Evolutionary conservation across 2,888 invertebrate species (phyloP).

Genomic region (Eupeodes latifasciatus): DNA sequence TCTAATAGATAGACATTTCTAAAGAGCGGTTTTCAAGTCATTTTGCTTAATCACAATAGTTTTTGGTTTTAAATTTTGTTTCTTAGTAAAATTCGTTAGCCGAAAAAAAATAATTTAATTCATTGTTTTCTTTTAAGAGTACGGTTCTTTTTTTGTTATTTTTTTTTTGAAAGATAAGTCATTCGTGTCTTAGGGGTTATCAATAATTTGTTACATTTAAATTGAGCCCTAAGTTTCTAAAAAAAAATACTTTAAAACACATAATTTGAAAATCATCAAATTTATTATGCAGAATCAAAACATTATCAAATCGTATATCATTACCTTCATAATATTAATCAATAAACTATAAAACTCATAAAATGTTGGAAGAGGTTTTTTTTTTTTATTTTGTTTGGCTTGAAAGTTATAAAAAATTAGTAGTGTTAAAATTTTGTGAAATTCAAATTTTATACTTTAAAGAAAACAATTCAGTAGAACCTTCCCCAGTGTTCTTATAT

Average conservation of each 20-base stretch:
- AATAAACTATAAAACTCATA: constrained; percentile 17
- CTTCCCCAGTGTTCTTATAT: constrained; percentile 16
- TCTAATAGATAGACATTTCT: not conserved
- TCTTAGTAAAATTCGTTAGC: constrained; percentile 9
- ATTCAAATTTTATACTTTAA: constrained; percentile 11
- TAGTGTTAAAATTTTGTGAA: constrained; percentile 38
- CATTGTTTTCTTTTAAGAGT: not conserved
- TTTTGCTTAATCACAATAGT: constrained; percentile 11
- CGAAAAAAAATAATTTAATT: not conserved
- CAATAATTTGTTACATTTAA: constrained; percentile 77
- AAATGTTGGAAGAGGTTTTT: constrained; percentile 46
- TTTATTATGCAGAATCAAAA: constrained; percentile 41
- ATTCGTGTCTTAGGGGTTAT: constrained; percentile 54
- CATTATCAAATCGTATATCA: constrained; percentile 44
- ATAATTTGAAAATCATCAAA: constrained; percentile 49
- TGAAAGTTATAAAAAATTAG: constrained; percentile 20
- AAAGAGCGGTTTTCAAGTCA: not conserved
- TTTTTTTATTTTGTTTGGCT: constrained; percentile 62
- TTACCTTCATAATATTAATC: constrained; percentile 5
- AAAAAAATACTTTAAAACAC: constrained; percentile 29
- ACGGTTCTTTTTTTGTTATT: not conserved
- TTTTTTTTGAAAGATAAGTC: constrained; percentile 16
- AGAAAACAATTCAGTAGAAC: constrained; percentile 26
- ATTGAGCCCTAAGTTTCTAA: constrained; percentile 78
- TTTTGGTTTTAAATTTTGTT: not conserved